Conservation (phyloP, 2,113 vertebrate genomes). For the Dendrocopos noguchii region DNA sequence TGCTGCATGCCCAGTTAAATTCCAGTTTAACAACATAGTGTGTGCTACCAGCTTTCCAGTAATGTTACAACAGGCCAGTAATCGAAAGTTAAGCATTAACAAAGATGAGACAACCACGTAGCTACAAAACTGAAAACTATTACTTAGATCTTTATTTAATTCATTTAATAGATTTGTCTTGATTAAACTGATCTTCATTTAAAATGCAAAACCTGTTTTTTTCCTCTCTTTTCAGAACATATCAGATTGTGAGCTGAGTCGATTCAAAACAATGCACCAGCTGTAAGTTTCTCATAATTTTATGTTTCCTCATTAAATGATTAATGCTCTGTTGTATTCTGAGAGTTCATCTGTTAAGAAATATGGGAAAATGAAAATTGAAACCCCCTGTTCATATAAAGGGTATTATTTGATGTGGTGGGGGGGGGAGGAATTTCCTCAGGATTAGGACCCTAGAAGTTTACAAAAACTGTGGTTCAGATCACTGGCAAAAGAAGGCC, state of each 20-base stretch:
- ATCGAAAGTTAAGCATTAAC: conserved; percentile 68
- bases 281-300: conserved; percentile 78
- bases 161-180: neutral
- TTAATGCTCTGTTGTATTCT: neutral
- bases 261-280: conserved; percentile 80
- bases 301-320: neutral
- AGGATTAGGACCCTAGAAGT: neutral
- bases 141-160: neutral
- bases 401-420: neutral
- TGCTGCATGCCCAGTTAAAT: neutral
- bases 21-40: neutral
- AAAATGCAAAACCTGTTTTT: neutral
- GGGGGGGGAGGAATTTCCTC: neutral
- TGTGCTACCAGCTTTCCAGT: conserved; percentile 1
- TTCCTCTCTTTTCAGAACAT: conserved; percentile 75
- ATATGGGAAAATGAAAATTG: neutral
- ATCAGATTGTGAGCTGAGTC: conserved; percentile 76
- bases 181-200: neutral
- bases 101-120: neutral
- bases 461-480: neutral
- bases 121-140: neutral
- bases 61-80: neutral
- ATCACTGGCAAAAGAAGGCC: neutral
- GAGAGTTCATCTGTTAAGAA: neutral
- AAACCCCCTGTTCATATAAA: neutral